These are phyloP conservation scores for Telmatherina bonti DNA, from an alignment of 2,797 vertebrate species.

Conservation along the genomic window DNA sequence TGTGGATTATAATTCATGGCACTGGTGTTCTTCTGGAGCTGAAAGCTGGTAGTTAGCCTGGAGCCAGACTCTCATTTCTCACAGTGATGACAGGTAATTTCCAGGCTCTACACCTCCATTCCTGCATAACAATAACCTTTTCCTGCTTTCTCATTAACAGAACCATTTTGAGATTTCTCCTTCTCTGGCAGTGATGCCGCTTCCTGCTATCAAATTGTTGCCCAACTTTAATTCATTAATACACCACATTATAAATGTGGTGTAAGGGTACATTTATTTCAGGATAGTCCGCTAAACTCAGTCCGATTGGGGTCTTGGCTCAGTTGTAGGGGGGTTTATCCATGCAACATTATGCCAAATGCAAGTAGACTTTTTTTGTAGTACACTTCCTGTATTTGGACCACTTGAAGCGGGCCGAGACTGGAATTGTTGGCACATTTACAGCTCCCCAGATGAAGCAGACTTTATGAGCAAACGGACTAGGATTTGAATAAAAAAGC, in stretches of 20 bases:
- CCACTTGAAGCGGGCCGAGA: too few species aligned
- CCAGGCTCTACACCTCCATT: slow-evolving; percentile 36
- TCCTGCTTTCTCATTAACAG: slow-evolving; percentile 57
- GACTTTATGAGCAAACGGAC: too few species aligned
- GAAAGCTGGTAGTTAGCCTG: slow-evolving; percentile 42
- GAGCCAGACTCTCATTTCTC: slow-evolving; percentile 60
- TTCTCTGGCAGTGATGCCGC: slow-evolving; percentile 17
- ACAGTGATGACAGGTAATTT: slow-evolving; percentile 73
- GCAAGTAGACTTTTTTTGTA: too few species aligned
- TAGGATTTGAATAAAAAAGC: too few species aligned
- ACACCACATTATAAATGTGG: not conserved
- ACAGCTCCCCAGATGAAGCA: too few species aligned
- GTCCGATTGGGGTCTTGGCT: too few species aligned
- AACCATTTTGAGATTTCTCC: slow-evolving; percentile 25
- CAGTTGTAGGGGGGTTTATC: too few species aligned
- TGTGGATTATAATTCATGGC: slow-evolving; percentile 22
- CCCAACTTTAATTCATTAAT: not conserved
- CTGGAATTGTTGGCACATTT: too few species aligned
- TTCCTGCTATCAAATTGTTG: not conserved
- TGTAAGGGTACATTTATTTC: too few species aligned
- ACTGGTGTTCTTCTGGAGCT: slow-evolving; percentile 31
- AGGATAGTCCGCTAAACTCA: too few species aligned
- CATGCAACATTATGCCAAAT: too few species aligned
- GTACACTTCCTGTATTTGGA: too few species aligned
- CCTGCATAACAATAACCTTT: slow-evolving; percentile 58